Base-by-base conservation (phyloP, 2,113 vertebrate genomes). In the Pelusios castaneus region DNA sequence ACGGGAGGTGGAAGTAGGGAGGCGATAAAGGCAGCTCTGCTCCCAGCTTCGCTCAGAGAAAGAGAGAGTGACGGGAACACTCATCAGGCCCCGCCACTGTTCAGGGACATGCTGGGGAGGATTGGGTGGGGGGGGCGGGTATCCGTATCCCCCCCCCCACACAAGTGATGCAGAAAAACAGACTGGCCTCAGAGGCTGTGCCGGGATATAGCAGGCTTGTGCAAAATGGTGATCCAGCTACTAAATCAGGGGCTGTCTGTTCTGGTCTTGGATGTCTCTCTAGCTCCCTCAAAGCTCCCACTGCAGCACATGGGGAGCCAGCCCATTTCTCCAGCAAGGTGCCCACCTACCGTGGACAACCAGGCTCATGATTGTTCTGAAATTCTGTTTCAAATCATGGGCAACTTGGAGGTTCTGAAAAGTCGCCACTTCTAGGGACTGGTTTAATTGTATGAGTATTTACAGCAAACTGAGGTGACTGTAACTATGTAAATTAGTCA, bases 401-500 rank as follows among this genome's bases (percentile, higher is more conserved):
- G 51, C 0, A 27, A 11, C 8, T 1, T 14, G 80, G 80, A 82
- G 85, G 21, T 89, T 76, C 45, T 1, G 0, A 1, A 19, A 6
- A 2, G 16, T 56, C 17, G 88, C 56, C 76, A 25, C 9, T 8
- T 3, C 80, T 82, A 41, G 21, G 5, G 34, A 56, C 34, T 52
- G 25, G 27, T 13, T 1, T 0, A 58, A 89, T 56, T 0, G 0
- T 22, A 22, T 63, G 45, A 3, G 10, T 45, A 96, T 92, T 79
- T 80, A 95, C 89, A 93, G 41, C 31, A 82, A 58, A 56, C 43
- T 94, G 89, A 89, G 27, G 5, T 87, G 73, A 38, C 0, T 1
- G 81, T 81, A 96, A 82, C 91, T 31, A 47, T 87, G 91, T 90
- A 84, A 85, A 83, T 88, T 13, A 87, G 41, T 10, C n/a, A n/a